These are phyloP conservation scores for Ruditapes philippinarum DNA, from an alignment of 1,140 invertebrate species.

Conservation along the genomic window DNA sequence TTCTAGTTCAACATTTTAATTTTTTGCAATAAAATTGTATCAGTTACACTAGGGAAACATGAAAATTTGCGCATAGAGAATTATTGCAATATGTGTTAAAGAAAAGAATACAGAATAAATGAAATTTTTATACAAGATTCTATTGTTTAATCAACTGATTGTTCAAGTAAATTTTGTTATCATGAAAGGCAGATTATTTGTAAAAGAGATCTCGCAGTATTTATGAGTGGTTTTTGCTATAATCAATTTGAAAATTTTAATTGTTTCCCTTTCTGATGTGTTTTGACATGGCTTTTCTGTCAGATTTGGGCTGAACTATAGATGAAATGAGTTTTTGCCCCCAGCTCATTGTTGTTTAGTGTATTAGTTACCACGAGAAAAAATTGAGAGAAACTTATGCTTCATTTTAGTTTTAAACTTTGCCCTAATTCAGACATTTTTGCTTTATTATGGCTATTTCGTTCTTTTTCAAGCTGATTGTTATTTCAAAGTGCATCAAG, in stretches of 20 bases:
- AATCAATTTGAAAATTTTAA: neutral
- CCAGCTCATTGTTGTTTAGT: too few relatives aligned
- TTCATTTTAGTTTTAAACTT: too few relatives aligned
- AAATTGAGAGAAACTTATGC: too few relatives aligned
- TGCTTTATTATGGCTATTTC: too few relatives aligned
- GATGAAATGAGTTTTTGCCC: too few relatives aligned
- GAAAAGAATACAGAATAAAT: neutral
- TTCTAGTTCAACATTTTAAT: constrained; percentile 14
- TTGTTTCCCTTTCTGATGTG: neutral
- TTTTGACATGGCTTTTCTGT: neutral
- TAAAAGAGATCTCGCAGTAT: constrained; percentile 7
- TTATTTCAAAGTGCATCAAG: too few relatives aligned
- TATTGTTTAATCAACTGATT: constrained; percentile 35
- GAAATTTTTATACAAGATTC: constrained; percentile 14
- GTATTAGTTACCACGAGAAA: too few relatives aligned
- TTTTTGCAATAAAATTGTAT: constrained; percentile 46
- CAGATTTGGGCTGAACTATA: neutral
- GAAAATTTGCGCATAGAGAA: constrained; percentile 30
- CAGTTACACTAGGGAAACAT: constrained; percentile 39
- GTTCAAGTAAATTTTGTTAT: constrained; percentile 27
- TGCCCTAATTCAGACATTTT: too few relatives aligned
- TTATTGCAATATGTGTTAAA: constrained; percentile 25
- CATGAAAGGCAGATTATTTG: constrained; percentile 38
- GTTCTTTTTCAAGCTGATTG: too few relatives aligned
- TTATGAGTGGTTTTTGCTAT: constrained; percentile 2